Percentiles rank a stretch among this genome's conserved stretches.
phyloP scores from a whole-genome alignment of 2,797 vertebrate genomes.

The Antrozous pallidus region DNA sequence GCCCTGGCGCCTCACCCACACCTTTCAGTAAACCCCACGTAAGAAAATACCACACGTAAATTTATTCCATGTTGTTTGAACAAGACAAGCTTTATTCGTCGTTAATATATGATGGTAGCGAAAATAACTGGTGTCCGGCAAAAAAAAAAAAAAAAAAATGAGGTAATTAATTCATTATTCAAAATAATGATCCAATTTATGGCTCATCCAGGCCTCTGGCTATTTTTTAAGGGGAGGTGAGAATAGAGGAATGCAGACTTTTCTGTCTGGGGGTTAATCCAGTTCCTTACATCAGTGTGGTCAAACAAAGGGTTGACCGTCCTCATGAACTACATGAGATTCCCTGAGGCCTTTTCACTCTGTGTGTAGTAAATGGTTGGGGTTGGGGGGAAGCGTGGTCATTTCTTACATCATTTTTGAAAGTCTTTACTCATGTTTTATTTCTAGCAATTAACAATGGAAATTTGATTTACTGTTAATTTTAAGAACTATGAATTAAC shows the following conservation, averaged over 20 bases:
- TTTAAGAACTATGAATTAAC: constrained; percentile 4
- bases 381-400: background rate
- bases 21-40: background rate
- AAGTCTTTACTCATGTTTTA: constrained; percentile 6
- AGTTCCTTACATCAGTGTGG: background rate
- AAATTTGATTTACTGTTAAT: constrained; percentile 11
- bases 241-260: background rate
- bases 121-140: background rate
- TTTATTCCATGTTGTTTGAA: background rate
- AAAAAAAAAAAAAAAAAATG: too few species aligned
- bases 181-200: background rate
- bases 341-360: background rate
- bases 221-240: background rate
- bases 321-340: background rate
- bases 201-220: background rate
- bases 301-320: background rate
- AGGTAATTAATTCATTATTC: background rate
- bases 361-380: background rate
- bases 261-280: background rate
- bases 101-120: background rate
- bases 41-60: background rate
- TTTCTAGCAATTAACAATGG: constrained; percentile 27
- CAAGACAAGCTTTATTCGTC: background rate
- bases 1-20: too few species aligned
- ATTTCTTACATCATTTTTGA: background rate